These are phyloP conservation scores for Drosophila picticornis DNA, from an alignment of 2,888 invertebrate species.

Conservation along the genomic window DNA sequence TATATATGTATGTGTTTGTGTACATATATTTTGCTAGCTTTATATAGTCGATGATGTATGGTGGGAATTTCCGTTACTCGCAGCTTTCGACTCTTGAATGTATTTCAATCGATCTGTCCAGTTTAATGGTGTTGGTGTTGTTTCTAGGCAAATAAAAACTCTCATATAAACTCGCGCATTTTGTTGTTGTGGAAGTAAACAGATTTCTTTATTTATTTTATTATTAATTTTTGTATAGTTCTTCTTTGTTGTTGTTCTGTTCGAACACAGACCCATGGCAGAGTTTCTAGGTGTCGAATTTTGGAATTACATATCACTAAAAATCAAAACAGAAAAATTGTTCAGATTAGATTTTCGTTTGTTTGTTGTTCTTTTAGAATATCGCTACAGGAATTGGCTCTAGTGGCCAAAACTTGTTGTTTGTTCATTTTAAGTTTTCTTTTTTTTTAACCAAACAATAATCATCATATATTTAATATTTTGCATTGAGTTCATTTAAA, in stretches of 20 bases:
- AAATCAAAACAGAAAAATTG: slow-evolving; percentile 62
- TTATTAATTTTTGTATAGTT: slow-evolving; percentile 60
- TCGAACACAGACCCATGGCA: slow-evolving; percentile 68
- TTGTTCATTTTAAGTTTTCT: slow-evolving; percentile 33
- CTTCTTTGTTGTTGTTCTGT: slow-evolving; percentile 41
- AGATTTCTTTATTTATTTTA: slow-evolving; percentile 78
- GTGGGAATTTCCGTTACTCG: slow-evolving; percentile 75
- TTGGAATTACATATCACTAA: slow-evolving; percentile 72
- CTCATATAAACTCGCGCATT: slow-evolving; percentile 15
- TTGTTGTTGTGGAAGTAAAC: slow-evolving; percentile 77
- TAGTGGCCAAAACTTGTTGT: slow-evolving; percentile 55
- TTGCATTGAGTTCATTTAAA: slow-evolving; percentile 45
- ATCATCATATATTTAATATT: slow-evolving; percentile 35
- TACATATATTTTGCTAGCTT: slow-evolving; percentile 30
- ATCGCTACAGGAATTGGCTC: slow-evolving; percentile 68
- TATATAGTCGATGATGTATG: slow-evolving; percentile 71
- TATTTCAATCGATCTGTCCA: slow-evolving; percentile 29
- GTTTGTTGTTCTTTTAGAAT: slow-evolving; percentile 67
- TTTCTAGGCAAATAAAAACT: slow-evolving; percentile 17
- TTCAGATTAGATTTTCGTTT: slow-evolving; percentile 43
- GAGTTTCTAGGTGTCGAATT: slow-evolving; percentile 61
- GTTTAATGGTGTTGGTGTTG: slow-evolving; percentile 22
- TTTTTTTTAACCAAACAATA: slow-evolving; percentile 41
- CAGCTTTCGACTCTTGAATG: slow-evolving; percentile 40
- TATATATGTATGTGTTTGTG: background rate